Base-by-base conservation (phyloP, 2,888 invertebrate species). In the Aspidiotus destructor region DNA sequence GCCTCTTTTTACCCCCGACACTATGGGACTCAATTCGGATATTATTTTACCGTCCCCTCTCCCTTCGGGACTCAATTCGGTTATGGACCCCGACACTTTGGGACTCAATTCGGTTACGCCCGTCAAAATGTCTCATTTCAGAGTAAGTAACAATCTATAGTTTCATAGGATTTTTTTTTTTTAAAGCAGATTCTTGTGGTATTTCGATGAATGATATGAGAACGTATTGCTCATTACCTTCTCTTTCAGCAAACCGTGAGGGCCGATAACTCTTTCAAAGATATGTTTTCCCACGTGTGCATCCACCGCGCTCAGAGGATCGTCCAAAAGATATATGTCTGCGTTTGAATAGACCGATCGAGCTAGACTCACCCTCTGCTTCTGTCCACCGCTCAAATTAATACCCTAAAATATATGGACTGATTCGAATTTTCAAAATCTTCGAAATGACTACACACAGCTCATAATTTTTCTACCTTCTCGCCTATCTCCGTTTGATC, bases 401-500 rank as follows among this genome's bases (percentile, higher is more conserved):
- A 81, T 79, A 11, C 80, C 80, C 76, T 77, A 70, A 28, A 28
- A 28, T 5, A 28, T 28, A 5, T 28, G 28, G 28, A 28, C 5
- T 28, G 28, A 28, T 28, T 11, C 6, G 40, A 63, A 55, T 70
- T 60, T 40, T 8, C 28, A 11, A 61, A 42, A 53, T 55, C 70
- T 3, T 28, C 28, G 28, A 28, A 5, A 28, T 28, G 28, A 28
- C 28, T 28, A 28, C 28, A 28, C 28, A 28, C 28, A 3, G 2
- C 28, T 28, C 28, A 28, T 28, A 28, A 28, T 28, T 28, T 28
- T 28, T 28, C n/a, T 58, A 73, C 74, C 69, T 97, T 98, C 79
- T 99, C 98, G 70, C 99, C 99, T 73, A 99, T 98, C 81, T 99
- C 98, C 0, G 98, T 99, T 76, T 85, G 84, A 80, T 99, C 98